These are phyloP conservation scores for Watsonalla cultraria DNA, from an alignment of 2,888 invertebrate genomes.

Conservation along the genomic window DNA sequence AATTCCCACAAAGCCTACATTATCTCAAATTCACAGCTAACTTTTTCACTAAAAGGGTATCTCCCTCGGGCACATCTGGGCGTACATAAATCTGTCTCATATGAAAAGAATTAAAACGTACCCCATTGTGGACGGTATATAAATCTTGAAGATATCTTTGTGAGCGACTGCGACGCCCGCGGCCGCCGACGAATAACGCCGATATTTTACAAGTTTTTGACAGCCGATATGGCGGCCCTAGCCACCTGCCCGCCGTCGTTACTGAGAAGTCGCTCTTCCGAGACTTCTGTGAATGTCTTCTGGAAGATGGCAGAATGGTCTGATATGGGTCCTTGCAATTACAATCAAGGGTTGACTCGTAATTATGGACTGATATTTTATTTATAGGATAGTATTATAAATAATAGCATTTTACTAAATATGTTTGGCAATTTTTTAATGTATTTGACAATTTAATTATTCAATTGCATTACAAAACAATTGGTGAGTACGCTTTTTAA, in stretches of 20 bases:
- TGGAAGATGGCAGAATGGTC: neutral
- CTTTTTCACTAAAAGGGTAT: slow-evolving; percentile 43
- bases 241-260: slow-evolving; percentile 58
- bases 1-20: neutral
- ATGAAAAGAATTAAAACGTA: slow-evolving; percentile 78
- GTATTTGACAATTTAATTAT: too few species aligned
- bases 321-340: too few species aligned
- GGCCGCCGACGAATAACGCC: slow-evolving; percentile 66
- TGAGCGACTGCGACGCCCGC: slow-evolving; percentile 50
- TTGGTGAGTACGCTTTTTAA: too few species aligned
- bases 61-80: slow-evolving; percentile 66
- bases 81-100: slow-evolving; percentile 74
- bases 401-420: too few species aligned
- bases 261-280: neutral
- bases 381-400: too few species aligned
- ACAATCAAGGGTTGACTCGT: too few species aligned
- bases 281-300: neutral
- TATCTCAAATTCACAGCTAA: slow-evolving; percentile 11
- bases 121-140: slow-evolving; percentile 74
- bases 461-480: too few species aligned
- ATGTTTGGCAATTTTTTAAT: too few species aligned
- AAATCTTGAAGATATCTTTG: slow-evolving; percentile 76
- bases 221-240: slow-evolving; percentile 81
- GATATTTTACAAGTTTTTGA: slow-evolving; percentile 85
- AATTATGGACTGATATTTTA: too few species aligned